phyloP scores from a whole-genome alignment of 2,888 invertebrate genomes.

The Hesperia comma region DNA sequence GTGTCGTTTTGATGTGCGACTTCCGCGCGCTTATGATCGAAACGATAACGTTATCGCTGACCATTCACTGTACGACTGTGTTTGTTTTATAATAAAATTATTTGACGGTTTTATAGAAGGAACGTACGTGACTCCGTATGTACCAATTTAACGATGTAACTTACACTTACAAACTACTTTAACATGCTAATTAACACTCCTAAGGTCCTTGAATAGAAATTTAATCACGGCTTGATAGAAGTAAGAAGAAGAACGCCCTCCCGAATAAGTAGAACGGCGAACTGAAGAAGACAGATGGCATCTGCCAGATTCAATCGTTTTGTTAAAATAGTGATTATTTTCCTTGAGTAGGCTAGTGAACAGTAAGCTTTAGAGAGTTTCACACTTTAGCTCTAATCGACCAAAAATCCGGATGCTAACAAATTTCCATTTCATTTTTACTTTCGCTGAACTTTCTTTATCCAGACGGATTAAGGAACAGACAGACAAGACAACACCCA shows the following conservation, averaged over 20 bases:
- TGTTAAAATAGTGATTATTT: no score
- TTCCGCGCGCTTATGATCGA: constrained; percentile 2
- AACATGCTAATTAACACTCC: no score
- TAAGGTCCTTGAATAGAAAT: no score
- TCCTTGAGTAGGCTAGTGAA: background rate
- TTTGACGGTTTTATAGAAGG: background rate
- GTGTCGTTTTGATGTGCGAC: constrained; percentile 7
- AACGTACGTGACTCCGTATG: no score
- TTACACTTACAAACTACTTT: no score
- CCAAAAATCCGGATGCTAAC: background rate
- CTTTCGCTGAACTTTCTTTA: constrained; percentile 1
- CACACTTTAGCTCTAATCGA: background rate
- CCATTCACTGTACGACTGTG: background rate
- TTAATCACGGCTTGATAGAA: no score
- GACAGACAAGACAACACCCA: background rate
- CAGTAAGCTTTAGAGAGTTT: background rate
- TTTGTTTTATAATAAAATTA: background rate
- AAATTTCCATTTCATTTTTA: background rate
- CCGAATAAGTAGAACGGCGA: no score
- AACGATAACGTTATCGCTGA: background rate
- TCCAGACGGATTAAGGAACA: background rate
- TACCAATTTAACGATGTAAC: no score
- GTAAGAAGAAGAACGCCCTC: no score
- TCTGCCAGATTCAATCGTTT: no score
- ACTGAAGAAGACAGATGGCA: no score